phyloP scores from a whole-genome alignment of 2,888 invertebrate genomes.

The Phalera bucephala region DNA sequence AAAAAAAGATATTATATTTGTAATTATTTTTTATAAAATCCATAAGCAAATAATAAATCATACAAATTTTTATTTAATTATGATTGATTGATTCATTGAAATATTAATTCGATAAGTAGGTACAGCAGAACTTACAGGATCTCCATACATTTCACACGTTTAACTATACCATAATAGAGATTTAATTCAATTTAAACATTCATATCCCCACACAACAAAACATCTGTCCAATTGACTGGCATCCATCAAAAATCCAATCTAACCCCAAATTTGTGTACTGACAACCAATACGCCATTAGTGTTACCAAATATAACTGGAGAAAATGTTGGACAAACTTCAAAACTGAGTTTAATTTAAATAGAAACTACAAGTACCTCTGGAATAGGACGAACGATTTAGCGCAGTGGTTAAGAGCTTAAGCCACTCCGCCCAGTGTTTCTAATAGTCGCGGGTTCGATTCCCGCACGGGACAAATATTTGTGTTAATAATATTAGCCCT shows the following conservation, averaged over 20 bases:
- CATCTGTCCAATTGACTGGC: conserved; percentile 44
- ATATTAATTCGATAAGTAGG: conserved; percentile 9
- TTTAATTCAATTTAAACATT: conserved; percentile 25
- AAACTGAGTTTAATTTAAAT: too few species aligned
- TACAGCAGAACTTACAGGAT: conserved; percentile 12
- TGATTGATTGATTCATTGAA: conserved; percentile 24
- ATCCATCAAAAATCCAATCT: conserved; percentile 62
- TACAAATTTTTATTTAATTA: conserved; percentile 8
- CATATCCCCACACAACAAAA: conserved; percentile 22
- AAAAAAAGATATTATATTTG: too few species aligned
- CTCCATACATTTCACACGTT: conserved; percentile 6
- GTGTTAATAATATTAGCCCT: too few species aligned
- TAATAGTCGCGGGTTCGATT: too few species aligned
- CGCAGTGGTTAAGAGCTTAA: too few species aligned
- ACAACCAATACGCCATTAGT: conserved; percentile 33
- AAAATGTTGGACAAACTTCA: conserved; percentile 17
- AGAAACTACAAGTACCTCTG: too few species aligned
- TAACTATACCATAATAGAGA: conserved; percentile 9
- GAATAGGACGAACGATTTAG: too few species aligned
- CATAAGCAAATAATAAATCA: not conserved
- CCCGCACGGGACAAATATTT: too few species aligned
- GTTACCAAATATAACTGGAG: conserved; percentile 13
- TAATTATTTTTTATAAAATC: too few species aligned
- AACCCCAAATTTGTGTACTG: conserved; percentile 31
- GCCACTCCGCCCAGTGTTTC: too few species aligned